A percentile compares a stretch with the other conserved stretches of the same genome.
Conservation (phyloP, 2,113 vertebrate genomes). For the Petaurus breviceps region DNA sequence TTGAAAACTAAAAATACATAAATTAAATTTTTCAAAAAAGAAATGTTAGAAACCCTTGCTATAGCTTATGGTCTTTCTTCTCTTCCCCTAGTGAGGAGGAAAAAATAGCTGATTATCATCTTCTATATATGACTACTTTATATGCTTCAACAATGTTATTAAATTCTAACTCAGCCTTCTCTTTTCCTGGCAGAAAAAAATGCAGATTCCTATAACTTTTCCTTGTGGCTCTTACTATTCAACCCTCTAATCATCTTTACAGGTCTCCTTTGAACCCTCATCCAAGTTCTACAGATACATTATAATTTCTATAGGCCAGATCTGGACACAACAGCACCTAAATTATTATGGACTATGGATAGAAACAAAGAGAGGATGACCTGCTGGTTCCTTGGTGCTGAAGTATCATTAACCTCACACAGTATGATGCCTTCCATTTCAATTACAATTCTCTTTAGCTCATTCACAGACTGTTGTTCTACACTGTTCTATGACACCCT, state of each 20-base stretch:
- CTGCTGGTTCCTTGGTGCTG: background rate
- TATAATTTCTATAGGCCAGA: background rate
- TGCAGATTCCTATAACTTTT: background rate
- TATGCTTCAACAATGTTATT: background rate
- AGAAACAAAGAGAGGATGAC: background rate
- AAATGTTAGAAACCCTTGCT: background rate
- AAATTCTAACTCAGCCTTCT: background rate
- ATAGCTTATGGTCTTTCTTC: background rate
- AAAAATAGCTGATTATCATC: background rate
- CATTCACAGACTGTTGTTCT: background rate
- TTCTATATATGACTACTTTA: background rate
- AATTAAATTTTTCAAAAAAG: background rate
- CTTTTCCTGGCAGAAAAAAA: constrained; percentile 34
- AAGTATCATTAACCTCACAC: background rate
- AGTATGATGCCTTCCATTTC: background rate
- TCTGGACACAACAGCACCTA: background rate
- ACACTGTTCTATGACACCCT: background rate
- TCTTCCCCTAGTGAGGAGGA: background rate
- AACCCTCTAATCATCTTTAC: constrained; percentile 20
- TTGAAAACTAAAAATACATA: too few relatives aligned
- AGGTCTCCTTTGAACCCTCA: background rate
- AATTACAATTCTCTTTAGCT: background rate
- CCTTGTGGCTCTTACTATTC: constrained; percentile 11
- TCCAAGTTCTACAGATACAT: background rate
- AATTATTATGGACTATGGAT: background rate